Conservation (phyloP, 2,888 invertebrate species). For the Lycaena phlaeas region DNA sequence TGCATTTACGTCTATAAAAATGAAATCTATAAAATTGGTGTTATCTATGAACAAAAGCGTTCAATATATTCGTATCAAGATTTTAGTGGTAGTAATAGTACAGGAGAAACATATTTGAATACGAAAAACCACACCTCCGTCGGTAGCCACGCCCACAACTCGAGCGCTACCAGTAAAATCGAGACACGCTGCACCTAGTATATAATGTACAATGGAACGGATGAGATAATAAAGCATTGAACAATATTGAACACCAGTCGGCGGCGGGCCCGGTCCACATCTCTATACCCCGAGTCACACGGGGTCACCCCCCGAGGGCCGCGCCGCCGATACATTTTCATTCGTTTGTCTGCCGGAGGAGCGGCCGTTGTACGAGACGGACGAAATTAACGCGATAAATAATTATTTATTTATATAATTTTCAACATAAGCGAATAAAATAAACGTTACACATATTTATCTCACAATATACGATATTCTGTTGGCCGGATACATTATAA, state of each 20-base stretch:
- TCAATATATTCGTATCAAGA: slow-evolving; percentile 5
- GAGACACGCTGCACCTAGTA: slow-evolving; percentile 8
- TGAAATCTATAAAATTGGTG: slow-evolving; percentile 12
- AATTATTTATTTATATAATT: slow-evolving; percentile 25
- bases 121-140: not conserved
- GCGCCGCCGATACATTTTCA: not conserved
- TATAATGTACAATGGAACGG: slow-evolving; percentile 41
- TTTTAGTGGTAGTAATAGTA: slow-evolving; percentile 4
- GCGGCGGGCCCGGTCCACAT: too few species aligned
- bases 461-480: slow-evolving; percentile 24
- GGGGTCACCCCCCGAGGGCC: not conserved
- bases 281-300: not conserved
- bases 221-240: slow-evolving; percentile 45
- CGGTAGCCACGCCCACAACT: not conserved
- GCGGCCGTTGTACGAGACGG: slow-evolving; percentile 26
- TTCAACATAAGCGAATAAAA: slow-evolving; percentile 21
- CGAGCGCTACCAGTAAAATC: slow-evolving; percentile 37
- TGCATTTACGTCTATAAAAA: slow-evolving; percentile 9
- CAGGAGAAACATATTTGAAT: too few species aligned
- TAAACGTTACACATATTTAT: slow-evolving; percentile 22
- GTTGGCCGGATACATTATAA: slow-evolving; percentile 58
- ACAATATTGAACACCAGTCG: slow-evolving; percentile 35
- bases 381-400: slow-evolving; percentile 41
- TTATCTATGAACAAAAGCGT: slow-evolving; percentile 11
- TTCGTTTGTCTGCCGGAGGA: not conserved